Conservation (phyloP, 2,888 invertebrate species). For the Pachycephus smyrnensis region DNA sequence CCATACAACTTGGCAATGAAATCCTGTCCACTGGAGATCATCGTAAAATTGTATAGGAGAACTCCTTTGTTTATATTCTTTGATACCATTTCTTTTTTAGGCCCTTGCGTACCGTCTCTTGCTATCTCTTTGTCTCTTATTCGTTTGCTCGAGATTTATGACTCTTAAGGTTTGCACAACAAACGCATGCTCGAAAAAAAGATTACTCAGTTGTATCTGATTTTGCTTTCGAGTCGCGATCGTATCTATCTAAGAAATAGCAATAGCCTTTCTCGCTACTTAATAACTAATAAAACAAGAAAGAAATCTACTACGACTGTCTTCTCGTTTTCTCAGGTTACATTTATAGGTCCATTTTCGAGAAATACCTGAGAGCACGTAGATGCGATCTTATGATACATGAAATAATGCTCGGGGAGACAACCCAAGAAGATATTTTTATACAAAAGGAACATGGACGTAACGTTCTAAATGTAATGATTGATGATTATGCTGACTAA, state of each 20-base stretch:
- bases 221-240: neutral
- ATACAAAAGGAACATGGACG: constrained; percentile 55
- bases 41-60: constrained; percentile 41
- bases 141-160: neutral
- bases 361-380: neutral
- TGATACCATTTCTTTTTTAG: neutral
- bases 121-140: neutral
- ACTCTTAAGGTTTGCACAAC: neutral
- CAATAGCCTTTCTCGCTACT: neutral
- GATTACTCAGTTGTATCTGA: neutral
- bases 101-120: neutral
- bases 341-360: neutral
- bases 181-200: too few species aligned
- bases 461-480: constrained; percentile 18
- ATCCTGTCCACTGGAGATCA: constrained; percentile 48
- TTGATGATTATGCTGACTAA: neutral
- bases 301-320: neutral
- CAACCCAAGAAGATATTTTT: constrained; percentile 44
- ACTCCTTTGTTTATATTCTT: neutral
- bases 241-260: neutral
- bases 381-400: constrained; percentile 5
- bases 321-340: neutral
- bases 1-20: constrained; percentile 44
- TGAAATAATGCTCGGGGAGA: constrained; percentile 34
- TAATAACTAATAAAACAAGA: neutral